Evolutionary conservation across 2,888 invertebrate genomes (phyloP).

Genomic region (Tortricodes alternella): DNA sequence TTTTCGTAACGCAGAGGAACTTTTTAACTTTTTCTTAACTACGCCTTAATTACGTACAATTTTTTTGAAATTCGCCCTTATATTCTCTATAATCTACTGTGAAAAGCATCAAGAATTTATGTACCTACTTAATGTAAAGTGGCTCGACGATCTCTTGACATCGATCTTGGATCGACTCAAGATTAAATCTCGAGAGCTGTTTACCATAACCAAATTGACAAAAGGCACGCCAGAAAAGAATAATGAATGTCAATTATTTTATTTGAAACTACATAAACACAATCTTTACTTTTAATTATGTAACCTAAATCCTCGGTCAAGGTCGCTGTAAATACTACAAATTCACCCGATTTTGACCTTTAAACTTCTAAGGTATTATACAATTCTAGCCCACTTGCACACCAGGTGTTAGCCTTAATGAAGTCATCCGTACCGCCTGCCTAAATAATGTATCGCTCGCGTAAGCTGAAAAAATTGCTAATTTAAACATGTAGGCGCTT

Average conservation of each 20-base stretch:
- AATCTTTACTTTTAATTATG: too few species aligned
- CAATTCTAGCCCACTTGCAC: constrained; percentile 2
- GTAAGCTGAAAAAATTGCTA: constrained; percentile 28
- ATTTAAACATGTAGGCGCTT: constrained; percentile 30
- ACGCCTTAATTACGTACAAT: too few species aligned
- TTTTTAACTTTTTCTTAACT: too few species aligned
- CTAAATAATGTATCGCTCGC: constrained; percentile 26
- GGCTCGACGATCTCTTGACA: background rate
- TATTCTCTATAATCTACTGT: too few species aligned
- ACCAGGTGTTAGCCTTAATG: constrained; percentile 25
- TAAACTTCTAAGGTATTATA: too few species aligned
- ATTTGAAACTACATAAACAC: too few species aligned
- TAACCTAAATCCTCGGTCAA: too few species aligned
- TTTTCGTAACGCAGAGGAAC: too few species aligned
- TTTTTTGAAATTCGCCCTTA: too few species aligned
- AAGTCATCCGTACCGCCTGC: constrained; percentile 27
- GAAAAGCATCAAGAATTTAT: too few species aligned
- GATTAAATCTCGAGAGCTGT: background rate
- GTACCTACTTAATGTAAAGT: background rate
- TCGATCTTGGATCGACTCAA: background rate
- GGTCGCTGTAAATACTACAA: too few species aligned
- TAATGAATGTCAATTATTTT: background rate
- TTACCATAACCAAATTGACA: background rate
- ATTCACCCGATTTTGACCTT: too few species aligned
- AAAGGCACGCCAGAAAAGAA: background rate